These are phyloP conservation scores for Pelosia muscerda DNA, from an alignment of 2,888 invertebrate species.

Conservation along the genomic window DNA sequence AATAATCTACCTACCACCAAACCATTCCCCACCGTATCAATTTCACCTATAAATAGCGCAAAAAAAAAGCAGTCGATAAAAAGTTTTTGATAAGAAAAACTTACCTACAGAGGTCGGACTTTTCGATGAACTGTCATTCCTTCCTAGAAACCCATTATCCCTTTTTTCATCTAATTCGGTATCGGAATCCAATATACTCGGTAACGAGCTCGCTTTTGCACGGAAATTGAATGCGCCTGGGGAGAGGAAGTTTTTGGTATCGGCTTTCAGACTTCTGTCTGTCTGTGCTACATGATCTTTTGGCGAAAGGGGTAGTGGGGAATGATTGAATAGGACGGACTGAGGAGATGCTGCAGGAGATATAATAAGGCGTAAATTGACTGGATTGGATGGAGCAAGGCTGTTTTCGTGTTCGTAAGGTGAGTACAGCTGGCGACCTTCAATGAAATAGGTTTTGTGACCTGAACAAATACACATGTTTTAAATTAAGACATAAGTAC, in stretches of 20 bases:
- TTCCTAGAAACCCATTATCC: conserved; percentile 77
- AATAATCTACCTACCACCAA: conserved; percentile 3
- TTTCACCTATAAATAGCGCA: neutral
- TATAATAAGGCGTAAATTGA: conserved; percentile 87
- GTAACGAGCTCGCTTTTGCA: conserved; percentile 91
- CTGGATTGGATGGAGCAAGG: conserved; percentile 76
- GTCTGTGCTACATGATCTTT: conserved; percentile 60
- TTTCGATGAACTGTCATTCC: conserved; percentile 86
- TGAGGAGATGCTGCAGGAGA: conserved; percentile 87
- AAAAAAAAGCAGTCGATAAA: neutral
- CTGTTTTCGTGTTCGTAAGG: conserved; percentile 76
- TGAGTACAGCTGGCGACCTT: conserved; percentile 89
- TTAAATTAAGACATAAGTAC: conserved; percentile 30
- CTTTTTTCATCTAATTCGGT: conserved; percentile 88
- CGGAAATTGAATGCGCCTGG: conserved; percentile 88
- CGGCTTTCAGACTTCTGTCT: conserved; percentile 60
- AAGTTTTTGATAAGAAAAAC: conserved; percentile 49
- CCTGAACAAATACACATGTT: conserved; percentile 80
- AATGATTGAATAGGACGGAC: conserved; percentile 73
- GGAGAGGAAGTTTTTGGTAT: conserved; percentile 86
- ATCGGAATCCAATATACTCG: conserved; percentile 93
- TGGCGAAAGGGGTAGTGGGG: conserved; percentile 64
- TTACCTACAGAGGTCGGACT: conserved; percentile 89
- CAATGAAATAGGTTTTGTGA: conserved; percentile 95
- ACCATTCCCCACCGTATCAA: neutral